Evolutionary conservation across 2,797 vertebrate genomes (phyloP).

Genomic region (Cuniculus paca): DNA sequence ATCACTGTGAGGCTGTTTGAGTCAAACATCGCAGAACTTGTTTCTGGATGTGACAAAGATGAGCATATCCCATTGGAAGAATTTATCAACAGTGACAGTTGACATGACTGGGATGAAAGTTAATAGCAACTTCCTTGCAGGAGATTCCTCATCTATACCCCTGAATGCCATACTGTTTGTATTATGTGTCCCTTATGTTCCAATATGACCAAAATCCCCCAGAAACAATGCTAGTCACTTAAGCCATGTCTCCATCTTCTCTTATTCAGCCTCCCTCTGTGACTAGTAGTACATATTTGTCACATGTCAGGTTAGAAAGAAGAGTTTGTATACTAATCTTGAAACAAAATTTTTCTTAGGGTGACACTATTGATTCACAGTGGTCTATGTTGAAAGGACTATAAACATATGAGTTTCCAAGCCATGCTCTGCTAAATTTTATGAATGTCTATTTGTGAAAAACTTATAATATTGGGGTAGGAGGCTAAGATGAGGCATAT

Average conservation of each 20-base stretch:
- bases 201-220: background rate
- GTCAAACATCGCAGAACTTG: background rate
- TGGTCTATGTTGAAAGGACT: background rate
- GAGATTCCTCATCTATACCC: background rate
- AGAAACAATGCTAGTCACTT: background rate
- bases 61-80: background rate
- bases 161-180: background rate
- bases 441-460: constrained; percentile 54
- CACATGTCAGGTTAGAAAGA: background rate
- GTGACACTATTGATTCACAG: background rate
- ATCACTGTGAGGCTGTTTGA: background rate
- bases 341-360: background rate
- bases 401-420: background rate
- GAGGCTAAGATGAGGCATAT: constrained; percentile 54
- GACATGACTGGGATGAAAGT: background rate
- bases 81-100: background rate
- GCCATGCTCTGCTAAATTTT: constrained; percentile 47
- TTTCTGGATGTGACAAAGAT: background rate
- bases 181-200: background rate
- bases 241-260: background rate
- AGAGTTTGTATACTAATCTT: background rate
- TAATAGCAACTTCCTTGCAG: background rate
- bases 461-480: background rate
- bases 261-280: background rate
- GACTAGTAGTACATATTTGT: background rate